Evolutionary conservation across 2,797 vertebrate species (phyloP).

Genomic region (Lepus townsendii): DNA sequence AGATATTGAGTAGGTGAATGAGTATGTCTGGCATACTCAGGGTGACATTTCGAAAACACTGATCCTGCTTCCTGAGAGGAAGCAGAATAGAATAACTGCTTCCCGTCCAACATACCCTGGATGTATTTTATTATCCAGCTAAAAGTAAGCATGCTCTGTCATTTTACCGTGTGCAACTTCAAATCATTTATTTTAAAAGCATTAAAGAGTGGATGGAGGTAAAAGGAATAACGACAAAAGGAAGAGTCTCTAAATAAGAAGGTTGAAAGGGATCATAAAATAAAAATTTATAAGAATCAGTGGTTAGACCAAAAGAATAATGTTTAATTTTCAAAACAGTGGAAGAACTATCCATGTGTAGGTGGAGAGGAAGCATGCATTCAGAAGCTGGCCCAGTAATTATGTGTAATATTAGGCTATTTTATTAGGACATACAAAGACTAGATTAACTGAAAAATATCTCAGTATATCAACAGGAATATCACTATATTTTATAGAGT

Average conservation of each 20-base stretch:
- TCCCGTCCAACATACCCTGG: background rate
- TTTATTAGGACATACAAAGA: constrained; percentile 66
- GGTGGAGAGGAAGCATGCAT: constrained; percentile 44
- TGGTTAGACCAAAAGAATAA: constrained; percentile 37
- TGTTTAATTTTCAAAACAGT: constrained; percentile 69
- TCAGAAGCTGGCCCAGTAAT: constrained; percentile 64
- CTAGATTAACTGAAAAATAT: constrained; percentile 59
- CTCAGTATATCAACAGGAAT: constrained; percentile 70
- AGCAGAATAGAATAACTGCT: background rate
- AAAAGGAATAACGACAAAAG: constrained; percentile 1
- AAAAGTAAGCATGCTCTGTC: constrained; percentile 5
- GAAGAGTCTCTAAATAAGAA: background rate
- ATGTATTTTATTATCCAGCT: constrained; percentile 34
- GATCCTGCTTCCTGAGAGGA: background rate
- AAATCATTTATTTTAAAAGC: constrained; percentile 45
- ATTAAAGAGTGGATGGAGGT: background rate
- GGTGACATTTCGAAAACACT: background rate
- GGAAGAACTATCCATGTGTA: constrained; percentile 31
- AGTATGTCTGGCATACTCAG: background rate
- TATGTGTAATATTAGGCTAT: constrained; percentile 61
- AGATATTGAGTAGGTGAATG: background rate
- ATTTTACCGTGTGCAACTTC: constrained; percentile 26
- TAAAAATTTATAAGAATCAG: constrained; percentile 29
- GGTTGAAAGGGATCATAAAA: background rate
- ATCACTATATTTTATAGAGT: constrained; percentile 52